Percentiles rank a stretch among this genome's conserved stretches.
These are phyloP conservation scores for Polyploca ridens DNA, from an alignment of 2,888 invertebrate genomes.

Conservation along the genomic window DNA sequence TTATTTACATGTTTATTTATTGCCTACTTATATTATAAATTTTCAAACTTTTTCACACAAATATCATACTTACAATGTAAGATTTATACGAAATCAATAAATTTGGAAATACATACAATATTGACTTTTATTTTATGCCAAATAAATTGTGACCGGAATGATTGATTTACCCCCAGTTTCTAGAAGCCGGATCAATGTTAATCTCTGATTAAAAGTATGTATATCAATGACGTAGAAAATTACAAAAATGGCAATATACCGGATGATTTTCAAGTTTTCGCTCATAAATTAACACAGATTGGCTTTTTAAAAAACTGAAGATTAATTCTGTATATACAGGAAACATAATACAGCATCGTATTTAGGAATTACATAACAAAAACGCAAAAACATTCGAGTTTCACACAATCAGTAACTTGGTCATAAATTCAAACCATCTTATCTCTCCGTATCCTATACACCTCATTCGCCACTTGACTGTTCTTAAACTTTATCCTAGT, in stretches of 20 bases:
- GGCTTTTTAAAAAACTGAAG: too few relatives aligned
- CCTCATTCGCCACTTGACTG: conserved; percentile 71
- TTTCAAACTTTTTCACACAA: background rate
- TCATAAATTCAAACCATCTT: conserved; percentile 61
- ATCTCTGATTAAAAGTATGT: too few relatives aligned
- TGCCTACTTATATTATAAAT: conserved; percentile 34
- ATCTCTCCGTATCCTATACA: conserved; percentile 71
- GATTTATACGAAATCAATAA: background rate
- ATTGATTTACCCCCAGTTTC: background rate
- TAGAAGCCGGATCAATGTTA: too few relatives aligned
- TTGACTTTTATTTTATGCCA: background rate
- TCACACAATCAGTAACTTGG: background rate
- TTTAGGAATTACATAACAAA: conserved; percentile 8
- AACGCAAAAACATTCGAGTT: conserved; percentile 13
- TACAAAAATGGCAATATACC: too few relatives aligned
- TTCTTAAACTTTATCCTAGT: conserved; percentile 75
- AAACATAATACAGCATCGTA: background rate
- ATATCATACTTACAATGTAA: background rate
- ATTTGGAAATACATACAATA: background rate
- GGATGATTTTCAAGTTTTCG: too few relatives aligned
- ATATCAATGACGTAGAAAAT: too few relatives aligned
- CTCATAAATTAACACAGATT: too few relatives aligned
- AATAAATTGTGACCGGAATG: conserved; percentile 3
- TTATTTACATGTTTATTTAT: conserved; percentile 19
- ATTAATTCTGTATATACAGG: background rate